Base-by-base conservation (phyloP, 2,797 vertebrate genomes). In the Dendrocincla fuliginosa region DNA sequence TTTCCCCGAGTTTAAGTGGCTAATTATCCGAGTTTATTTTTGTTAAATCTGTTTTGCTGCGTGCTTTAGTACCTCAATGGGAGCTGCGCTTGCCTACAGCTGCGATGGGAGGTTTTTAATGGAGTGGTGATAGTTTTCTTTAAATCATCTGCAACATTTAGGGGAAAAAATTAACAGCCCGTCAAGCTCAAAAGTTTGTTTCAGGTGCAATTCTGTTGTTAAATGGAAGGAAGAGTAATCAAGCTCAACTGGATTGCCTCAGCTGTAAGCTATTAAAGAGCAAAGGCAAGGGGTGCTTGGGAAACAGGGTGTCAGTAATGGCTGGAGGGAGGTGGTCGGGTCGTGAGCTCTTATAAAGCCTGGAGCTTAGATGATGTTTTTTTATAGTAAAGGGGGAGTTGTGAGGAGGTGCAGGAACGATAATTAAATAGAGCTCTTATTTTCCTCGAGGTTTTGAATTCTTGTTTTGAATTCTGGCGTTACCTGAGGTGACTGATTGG, bases 281-380 rank as follows among this genome's bases (percentile, higher is more conserved):
- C 42, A 87, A 79, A 79, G 24, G 27, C 1, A 37, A 9, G 2
- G 6, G 23, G 5, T 47, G 25, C 16, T 5, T 19, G 11, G 7
- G 64, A 70, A 65, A 32, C 0, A 39, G 18, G 35, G 3, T 7
- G 1, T 24, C 82, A 20, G 5, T 0, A 2, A 2, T 10, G 23
- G 22, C 1, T 32, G 4, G 10, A 16, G 20, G 3, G 27, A 6
- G 27, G 0, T 1, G 1, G 8, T 6, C 0, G 0, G 16, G 11
- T 44, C 0, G 0, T 30, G 27, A 19, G 20, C 0, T 90, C 2
- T 42, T 71, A 6, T 0, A 2, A 10, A 0, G 2, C 4, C 0
- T 73, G 4, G 20, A 16, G 16, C 4, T 52, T 0, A 0, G 18
- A 4, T 52, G 2, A 9, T 8, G 3, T 33, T 0, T 0, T 8